A percentile compares a stretch with the other conserved stretches of the same genome.
phyloP scores from a whole-genome alignment of 2,113 vertebrate species.

The Gyps fulvus region DNA sequence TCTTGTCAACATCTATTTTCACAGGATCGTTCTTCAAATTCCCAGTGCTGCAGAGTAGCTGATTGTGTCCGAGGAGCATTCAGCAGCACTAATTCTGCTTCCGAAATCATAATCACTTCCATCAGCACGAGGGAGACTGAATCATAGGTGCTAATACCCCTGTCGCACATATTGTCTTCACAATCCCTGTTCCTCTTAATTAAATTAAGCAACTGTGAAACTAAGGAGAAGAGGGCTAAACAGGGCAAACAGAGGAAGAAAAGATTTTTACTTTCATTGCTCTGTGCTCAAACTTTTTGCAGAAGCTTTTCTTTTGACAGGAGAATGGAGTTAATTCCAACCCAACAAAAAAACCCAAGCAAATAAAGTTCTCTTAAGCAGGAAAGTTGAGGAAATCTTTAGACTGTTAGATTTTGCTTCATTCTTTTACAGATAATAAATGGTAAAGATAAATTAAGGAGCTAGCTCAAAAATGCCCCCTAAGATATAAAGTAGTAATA shows the following conservation, averaged over 20 bases:
- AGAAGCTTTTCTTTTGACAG: background rate
- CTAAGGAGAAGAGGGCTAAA: background rate
- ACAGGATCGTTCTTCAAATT: slow-evolving; percentile 3
- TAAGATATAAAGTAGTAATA: background rate
- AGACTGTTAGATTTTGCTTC: background rate
- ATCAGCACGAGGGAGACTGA: background rate
- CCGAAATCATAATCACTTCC: background rate
- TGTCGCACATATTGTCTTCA: background rate
- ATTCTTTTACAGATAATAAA: background rate
- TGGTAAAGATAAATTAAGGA: background rate
- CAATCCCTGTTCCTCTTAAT: background rate
- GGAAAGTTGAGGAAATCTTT: background rate
- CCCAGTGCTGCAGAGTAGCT: background rate
- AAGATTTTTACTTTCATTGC: background rate
- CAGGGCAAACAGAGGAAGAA: background rate
- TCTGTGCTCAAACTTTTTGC: background rate
- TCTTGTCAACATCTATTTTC: background rate
- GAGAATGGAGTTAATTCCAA: background rate
- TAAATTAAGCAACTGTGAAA: background rate
- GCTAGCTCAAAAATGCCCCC: background rate
- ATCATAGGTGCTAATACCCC: background rate
- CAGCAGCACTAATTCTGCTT: background rate
- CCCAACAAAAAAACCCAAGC: background rate
- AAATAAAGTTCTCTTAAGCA: background rate
- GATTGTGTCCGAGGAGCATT: background rate